These are phyloP conservation scores for Carcinoscorpius rotundicauda DNA, from an alignment of 1,140 invertebrate species.

Conservation along the genomic window DNA sequence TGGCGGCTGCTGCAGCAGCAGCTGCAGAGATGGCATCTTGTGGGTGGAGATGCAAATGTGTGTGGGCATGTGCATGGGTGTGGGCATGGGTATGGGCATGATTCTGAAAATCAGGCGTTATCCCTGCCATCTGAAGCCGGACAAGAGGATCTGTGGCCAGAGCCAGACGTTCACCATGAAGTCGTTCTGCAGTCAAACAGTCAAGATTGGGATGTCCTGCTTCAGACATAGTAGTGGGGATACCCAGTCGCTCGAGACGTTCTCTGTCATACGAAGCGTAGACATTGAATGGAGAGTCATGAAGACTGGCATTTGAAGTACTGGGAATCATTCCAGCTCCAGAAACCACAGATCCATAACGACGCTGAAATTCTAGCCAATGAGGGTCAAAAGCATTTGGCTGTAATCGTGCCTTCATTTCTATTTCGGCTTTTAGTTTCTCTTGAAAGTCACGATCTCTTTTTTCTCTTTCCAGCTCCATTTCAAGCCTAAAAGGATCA, in stretches of 20 bases:
- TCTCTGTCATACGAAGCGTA: slow-evolving; percentile 21
- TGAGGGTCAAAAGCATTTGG: slow-evolving; percentile 56
- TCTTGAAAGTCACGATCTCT: slow-evolving; percentile 70
- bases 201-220: slow-evolving; percentile 24
- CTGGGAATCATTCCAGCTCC: slow-evolving; percentile 9
- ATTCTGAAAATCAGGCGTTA: slow-evolving; percentile 60
- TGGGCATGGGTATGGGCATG: slow-evolving; percentile 71
- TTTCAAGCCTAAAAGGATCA: slow-evolving; percentile 43
- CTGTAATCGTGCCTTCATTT: slow-evolving; percentile 55
- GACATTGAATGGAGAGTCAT: slow-evolving; percentile 9
- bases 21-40: slow-evolving; percentile 40
- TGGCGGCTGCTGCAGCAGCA: slow-evolving; percentile 43
- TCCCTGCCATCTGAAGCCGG: slow-evolving; percentile 72
- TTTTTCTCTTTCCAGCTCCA: slow-evolving; percentile 71
- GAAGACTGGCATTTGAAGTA: no score
- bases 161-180: slow-evolving; percentile 52
- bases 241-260: slow-evolving; percentile 16
- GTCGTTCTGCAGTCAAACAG: slow-evolving; percentile 32
- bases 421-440: slow-evolving; percentile 33
- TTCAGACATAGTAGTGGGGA: slow-evolving; percentile 14
- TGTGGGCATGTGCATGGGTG: slow-evolving; percentile 56
- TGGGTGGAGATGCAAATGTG: slow-evolving; percentile 75
- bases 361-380: slow-evolving; percentile 78
- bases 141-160: slow-evolving; percentile 58
- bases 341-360: slow-evolving; percentile 34